phyloP scores from a whole-genome alignment of 1,140 invertebrate genomes.

The Spodoptera frugiperda region DNA sequence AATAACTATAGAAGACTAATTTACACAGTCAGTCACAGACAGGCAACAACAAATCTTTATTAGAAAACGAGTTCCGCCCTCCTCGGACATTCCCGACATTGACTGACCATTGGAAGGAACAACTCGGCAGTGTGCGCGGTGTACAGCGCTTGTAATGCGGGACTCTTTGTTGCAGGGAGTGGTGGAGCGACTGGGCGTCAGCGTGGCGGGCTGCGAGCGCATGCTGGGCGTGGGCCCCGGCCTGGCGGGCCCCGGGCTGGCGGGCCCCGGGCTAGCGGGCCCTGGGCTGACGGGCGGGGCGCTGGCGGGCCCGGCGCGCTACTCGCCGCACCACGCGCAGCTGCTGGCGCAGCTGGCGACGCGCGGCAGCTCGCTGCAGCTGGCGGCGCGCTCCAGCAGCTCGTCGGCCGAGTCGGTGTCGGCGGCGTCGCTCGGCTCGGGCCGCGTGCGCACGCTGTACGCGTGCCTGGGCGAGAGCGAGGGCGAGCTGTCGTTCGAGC shows the following conservation, averaged over 20 bases:
- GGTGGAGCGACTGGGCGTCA: conserved; percentile 30
- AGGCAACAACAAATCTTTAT: too few relatives aligned
- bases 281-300: conserved; percentile 38
- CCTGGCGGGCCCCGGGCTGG: conserved; percentile 62
- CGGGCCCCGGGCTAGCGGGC: conserved; percentile 42
- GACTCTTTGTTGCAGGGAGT: conserved; percentile 12
- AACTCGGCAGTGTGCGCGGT: too few relatives aligned
- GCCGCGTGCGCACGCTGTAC: conserved; percentile 96
- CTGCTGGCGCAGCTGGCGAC: conserved; percentile 70
- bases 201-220: conserved; percentile 13
- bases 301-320: conserved; percentile 53
- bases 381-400: conserved; percentile 66
- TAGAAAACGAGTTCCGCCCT: too few relatives aligned
- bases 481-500: conserved; percentile 98
- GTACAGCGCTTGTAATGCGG: too few relatives aligned
- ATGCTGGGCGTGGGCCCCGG: conserved; percentile 33
- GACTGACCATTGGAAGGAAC: too few relatives aligned
- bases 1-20: too few relatives aligned
- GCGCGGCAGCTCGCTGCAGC: conserved; percentile 51
- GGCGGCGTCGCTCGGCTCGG: conserved; percentile 11
- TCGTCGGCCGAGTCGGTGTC: conserved; percentile 74
- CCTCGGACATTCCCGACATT: too few relatives aligned
- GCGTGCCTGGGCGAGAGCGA: conserved; percentile 98
- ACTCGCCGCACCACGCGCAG: conserved; percentile 74
- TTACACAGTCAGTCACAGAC: too few relatives aligned